Base-by-base conservation (phyloP, 2,888 invertebrate genomes). In the Drosophila kambysellisi region DNA sequence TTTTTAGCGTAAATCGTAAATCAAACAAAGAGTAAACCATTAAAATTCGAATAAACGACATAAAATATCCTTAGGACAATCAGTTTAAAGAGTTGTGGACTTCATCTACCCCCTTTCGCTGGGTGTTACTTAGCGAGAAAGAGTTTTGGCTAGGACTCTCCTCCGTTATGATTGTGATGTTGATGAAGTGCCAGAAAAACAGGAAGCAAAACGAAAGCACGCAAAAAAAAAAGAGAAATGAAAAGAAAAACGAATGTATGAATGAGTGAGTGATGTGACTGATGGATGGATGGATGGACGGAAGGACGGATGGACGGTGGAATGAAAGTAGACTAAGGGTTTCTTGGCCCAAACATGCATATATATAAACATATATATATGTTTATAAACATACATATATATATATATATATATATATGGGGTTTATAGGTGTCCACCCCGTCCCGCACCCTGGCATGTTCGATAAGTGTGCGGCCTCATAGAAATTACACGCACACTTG, bases 401-500 rank as follows among this genome's bases (percentile, higher is more conserved):
- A 20, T 39, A 17, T 17, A 41, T 41, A 17, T 17, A 4, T 39
- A 17, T 39, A 39, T 39, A 17, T 39, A 8, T 39, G 25, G 46
- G 4, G 29, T 3, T 15, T 50, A 65, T 66, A 48, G 78, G 76
- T 78, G 59, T 56, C 35, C 43, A 6, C 15, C 32, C n/a, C 33
- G 20, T 2, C 25, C 39, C 15, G 2, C 41, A 2, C 15, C 33
- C 41, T 29, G 30, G 57, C 48, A 43, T 35, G 70, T 77, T 79
- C 79, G 82, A 82, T 80, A 80, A 82, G 82, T 82, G 79, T 82
- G 79, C 79, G 82, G 79, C 81, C 78, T 63, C 62, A 63, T 69
- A 74, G 60, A 79, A 79, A 79, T 79, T 79, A 79, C 78, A 79
- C 79, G 81, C 79, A 79, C 79, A 82, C 80, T 79, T 81, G 82